Conservation (phyloP, 1,140 invertebrate genomes). For the Drosophila athabasca region DNA sequence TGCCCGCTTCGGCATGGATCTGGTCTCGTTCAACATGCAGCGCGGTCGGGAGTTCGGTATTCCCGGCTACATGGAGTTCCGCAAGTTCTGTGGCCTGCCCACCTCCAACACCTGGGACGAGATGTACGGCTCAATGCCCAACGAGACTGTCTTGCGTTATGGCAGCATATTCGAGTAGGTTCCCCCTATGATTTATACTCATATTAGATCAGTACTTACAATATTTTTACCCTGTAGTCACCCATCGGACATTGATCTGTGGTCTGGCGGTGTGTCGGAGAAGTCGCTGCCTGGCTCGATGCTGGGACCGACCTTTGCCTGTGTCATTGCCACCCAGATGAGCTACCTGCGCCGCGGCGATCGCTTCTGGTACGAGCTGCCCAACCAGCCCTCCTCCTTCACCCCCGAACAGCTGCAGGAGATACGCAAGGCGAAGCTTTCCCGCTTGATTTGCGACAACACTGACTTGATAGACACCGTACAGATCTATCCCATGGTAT, state of each 20-base stretch:
- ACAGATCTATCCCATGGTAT: slow-evolving; percentile 96
- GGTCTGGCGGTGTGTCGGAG: slow-evolving; percentile 97
- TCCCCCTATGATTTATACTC: slow-evolving; percentile 19
- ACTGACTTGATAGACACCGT: slow-evolving; percentile 96
- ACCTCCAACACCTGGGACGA: slow-evolving; percentile 92
- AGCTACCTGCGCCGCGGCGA: slow-evolving; percentile 95
- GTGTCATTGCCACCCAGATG: slow-evolving; percentile 98
- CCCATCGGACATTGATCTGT: slow-evolving; percentile 94
- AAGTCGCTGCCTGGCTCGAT: slow-evolving; percentile 93
- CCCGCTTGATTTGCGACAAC: slow-evolving; percentile 97
- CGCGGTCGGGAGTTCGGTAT: slow-evolving; percentile 95
- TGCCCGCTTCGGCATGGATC: slow-evolving; percentile 93
- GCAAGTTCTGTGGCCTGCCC: slow-evolving; percentile 95
- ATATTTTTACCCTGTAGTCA: slow-evolving; percentile 85
- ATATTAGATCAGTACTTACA: not conserved
- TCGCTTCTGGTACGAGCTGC: slow-evolving; percentile 98
- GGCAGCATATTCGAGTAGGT: slow-evolving; percentile 90
- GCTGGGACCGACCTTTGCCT: slow-evolving; percentile 97
- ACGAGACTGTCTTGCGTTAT: slow-evolving; percentile 92
- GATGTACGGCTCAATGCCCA: slow-evolving; percentile 94
- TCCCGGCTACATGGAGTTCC: slow-evolving; percentile 96
- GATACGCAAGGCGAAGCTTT: slow-evolving; percentile 93
- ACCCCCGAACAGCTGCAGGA: slow-evolving; percentile 95
- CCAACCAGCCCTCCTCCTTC: slow-evolving; percentile 95
- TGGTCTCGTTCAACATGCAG: slow-evolving; percentile 97